Conservation (phyloP, 2,797 vertebrate species). For the Uromys caudimaculatus region DNA sequence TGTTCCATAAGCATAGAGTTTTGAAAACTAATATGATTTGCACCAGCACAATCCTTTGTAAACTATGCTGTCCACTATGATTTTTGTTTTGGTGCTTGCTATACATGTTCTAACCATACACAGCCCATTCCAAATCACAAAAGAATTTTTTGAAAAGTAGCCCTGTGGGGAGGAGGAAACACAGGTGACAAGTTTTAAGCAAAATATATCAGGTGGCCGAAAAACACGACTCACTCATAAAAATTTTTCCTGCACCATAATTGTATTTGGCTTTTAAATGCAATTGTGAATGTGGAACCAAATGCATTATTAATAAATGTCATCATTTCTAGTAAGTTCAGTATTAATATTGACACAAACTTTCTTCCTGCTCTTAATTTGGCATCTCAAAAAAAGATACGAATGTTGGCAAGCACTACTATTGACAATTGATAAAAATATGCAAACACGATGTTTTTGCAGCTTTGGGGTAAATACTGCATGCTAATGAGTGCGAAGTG, state of each 20-base stretch:
- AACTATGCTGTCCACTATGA: slow-evolving; percentile 71
- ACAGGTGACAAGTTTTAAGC: slow-evolving; percentile 57
- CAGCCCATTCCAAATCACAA: slow-evolving; percentile 62
- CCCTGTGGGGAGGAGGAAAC: slow-evolving; percentile 54
- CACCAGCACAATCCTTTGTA: slow-evolving; percentile 72
- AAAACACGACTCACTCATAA: slow-evolving; percentile 50
- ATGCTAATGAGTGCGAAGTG: slow-evolving; percentile 79
- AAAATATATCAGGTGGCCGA: slow-evolving; percentile 64
- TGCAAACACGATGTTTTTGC: slow-evolving; percentile 81
- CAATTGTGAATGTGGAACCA: slow-evolving; percentile 68
- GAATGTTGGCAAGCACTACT: slow-evolving; percentile 81
- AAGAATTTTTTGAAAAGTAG: slow-evolving; percentile 55
- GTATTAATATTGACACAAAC: slow-evolving; percentile 83
- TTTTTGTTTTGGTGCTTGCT: slow-evolving; percentile 76
- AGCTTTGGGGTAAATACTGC: slow-evolving; percentile 77
- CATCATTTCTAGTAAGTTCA: slow-evolving; percentile 77
- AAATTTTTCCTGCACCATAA: slow-evolving; percentile 43
- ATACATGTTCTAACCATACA: slow-evolving; percentile 66
- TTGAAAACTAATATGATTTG: slow-evolving; percentile 79
- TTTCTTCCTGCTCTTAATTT: slow-evolving; percentile 82
- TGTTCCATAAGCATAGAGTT: slow-evolving; percentile 80
- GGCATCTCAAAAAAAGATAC: slow-evolving; percentile 80
- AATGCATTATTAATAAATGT: slow-evolving; percentile 80
- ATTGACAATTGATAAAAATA: slow-evolving; percentile 84
- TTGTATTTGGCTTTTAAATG: slow-evolving; percentile 73